Evolutionary conservation across 2,113 vertebrate species (phyloP).

Genomic region (Sinocyclocheilus anophthalmus): DNA sequence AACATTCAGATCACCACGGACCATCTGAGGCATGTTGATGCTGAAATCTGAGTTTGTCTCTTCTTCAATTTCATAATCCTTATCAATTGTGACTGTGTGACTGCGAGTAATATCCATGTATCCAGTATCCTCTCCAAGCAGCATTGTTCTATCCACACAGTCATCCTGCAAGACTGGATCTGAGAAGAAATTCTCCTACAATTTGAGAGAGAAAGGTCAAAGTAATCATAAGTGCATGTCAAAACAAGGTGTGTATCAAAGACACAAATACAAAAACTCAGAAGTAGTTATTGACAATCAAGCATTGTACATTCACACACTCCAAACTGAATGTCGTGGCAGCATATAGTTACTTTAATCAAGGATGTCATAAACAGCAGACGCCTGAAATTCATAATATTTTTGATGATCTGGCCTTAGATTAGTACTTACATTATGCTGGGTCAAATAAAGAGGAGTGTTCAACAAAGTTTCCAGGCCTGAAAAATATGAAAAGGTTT

Average conservation of each 20-base stretch:
- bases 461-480: conserved; percentile 72
- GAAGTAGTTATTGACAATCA: not conserved
- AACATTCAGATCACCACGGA: conserved; percentile 40
- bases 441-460: conserved; percentile 65
- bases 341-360: not conserved
- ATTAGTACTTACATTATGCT: conserved; percentile 63
- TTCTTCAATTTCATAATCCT: conserved; percentile 56
- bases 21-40: conserved; percentile 30
- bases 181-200: conserved; percentile 60
- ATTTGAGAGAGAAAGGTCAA: conserved; percentile 2
- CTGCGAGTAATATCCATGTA: conserved; percentile 88
- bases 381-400: not conserved
- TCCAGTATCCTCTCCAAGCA: conserved; percentile 80
- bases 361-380: not conserved
- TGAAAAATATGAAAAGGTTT: conserved; percentile 42
- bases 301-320: not conserved
- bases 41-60: conserved; percentile 19
- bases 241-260: not conserved
- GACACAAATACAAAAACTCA: not conserved
- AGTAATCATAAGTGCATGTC: not conserved
- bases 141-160: conserved; percentile 77
- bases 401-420: not conserved
- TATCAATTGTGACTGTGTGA: conserved; percentile 82
- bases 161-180: conserved; percentile 37
- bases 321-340: not conserved